A percentile compares a stretch with the other conserved stretches of the same genome.
phyloP scores from a whole-genome alignment of 2,888 invertebrate genomes.

The Tetramorium bicarinatum region DNA sequence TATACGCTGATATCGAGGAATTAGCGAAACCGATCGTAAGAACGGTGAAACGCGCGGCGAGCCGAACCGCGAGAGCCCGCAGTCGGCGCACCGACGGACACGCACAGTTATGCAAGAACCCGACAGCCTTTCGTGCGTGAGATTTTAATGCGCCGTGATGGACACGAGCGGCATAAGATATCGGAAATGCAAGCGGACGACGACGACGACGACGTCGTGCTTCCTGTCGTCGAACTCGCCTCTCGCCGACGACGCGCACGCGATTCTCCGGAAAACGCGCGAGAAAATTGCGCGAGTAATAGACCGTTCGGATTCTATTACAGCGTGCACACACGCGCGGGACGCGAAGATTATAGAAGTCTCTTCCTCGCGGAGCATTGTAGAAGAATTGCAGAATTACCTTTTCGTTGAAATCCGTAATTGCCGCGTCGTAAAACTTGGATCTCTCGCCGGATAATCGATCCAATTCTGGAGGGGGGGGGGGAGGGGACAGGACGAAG shows the following conservation, averaged over 20 bases:
- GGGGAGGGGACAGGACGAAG: neutral
- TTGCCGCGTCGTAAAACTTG: neutral
- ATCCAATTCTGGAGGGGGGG: neutral
- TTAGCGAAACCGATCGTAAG: constrained; percentile 4
- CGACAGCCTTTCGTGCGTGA: constrained; percentile 68
- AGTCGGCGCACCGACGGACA: constrained; percentile 4
- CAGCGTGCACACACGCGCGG: neutral
- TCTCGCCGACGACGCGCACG: constrained; percentile 30
- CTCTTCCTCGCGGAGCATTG: neutral
- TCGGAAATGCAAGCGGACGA: constrained; percentile 56
- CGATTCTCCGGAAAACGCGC: constrained; percentile 33
- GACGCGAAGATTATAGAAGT: neutral
- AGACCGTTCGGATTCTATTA: neutral
- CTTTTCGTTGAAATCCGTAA: neutral
- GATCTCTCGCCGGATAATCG: neutral
- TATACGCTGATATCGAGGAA: neutral
- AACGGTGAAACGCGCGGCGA: constrained; percentile 25
- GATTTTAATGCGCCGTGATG: constrained; percentile 73
- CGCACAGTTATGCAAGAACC: constrained; percentile 73
- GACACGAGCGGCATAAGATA: constrained; percentile 73
- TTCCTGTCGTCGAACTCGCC: constrained; percentile 67
- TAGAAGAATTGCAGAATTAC: neutral
- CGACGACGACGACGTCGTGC: constrained; percentile 39
- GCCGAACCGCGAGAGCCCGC: neutral
- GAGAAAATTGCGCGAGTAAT: constrained; percentile 20